phyloP scores from a whole-genome alignment of 2,113 vertebrate species.

The Oncorhynchus nerka region DNA sequence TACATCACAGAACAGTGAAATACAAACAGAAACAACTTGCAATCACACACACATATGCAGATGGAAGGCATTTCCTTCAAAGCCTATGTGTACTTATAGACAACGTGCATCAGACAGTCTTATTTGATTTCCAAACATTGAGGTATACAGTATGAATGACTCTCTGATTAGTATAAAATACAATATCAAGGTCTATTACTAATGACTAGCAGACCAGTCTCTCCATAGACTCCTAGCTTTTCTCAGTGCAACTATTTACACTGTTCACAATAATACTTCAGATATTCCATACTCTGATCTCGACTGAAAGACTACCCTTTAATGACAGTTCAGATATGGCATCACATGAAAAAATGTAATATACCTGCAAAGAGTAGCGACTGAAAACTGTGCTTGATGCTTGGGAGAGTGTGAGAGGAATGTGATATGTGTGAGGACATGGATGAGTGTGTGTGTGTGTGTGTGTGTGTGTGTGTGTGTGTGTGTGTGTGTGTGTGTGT shows the following conservation, averaged over 20 bases:
- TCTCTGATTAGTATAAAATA: not conserved
- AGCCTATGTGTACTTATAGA: not conserved
- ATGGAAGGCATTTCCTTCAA: conserved; percentile 18
- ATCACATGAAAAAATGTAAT: conserved; percentile 30
- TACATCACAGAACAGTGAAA: too few species aligned
- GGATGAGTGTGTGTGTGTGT: conserved; percentile 24
- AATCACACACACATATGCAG: too few species aligned
- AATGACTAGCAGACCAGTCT: not conserved
- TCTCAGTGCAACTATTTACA: conserved; percentile 10
- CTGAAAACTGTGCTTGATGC: conserved; percentile 34
- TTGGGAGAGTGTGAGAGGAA: conserved; percentile 1
- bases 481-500: conserved; percentile 67
- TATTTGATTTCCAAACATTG: not conserved
- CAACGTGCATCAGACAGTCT: not conserved
- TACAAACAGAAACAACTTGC: too few species aligned
- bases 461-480: conserved; percentile 40
- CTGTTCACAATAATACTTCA: not conserved
- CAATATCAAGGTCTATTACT: not conserved
- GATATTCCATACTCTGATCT: conserved; percentile 11
- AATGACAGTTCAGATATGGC: conserved; percentile 16
- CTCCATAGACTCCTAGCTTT: conserved; percentile 20
- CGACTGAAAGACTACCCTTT: not conserved
- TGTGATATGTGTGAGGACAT: conserved; percentile 7
- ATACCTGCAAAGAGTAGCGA: conserved; percentile 45
- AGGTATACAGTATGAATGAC: not conserved